These are phyloP conservation scores for Hephaestus fuliginosus DNA, from an alignment of 2,797 vertebrate species.

Conservation along the genomic window DNA sequence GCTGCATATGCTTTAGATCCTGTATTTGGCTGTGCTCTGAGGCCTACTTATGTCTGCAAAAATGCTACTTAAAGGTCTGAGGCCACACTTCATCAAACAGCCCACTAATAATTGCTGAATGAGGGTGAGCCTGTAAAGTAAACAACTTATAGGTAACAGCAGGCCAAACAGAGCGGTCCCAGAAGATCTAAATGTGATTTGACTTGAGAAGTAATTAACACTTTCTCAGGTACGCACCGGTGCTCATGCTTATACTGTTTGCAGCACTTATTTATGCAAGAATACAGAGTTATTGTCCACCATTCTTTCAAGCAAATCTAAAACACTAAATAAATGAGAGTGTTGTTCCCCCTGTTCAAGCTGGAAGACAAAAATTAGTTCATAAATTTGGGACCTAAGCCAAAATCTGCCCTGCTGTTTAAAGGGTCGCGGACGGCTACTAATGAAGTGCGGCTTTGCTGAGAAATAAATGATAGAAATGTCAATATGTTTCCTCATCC, in stretches of 20 bases:
- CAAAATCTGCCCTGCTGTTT: slow-evolving; percentile 3
- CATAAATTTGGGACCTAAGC: background rate
- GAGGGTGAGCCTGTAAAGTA: slow-evolving; percentile 12
- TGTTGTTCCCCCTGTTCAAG: background rate
- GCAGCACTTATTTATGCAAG: slow-evolving; percentile 1
- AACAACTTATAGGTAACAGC: background rate
- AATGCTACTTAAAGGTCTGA: background rate
- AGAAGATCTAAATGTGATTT: slow-evolving; percentile 8
- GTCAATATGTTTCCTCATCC: slow-evolving; percentile 44
- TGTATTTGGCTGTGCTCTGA: slow-evolving; percentile 24
- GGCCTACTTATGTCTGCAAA: slow-evolving; percentile 1
- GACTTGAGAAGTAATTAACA: slow-evolving; percentile 32
- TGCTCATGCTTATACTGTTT: background rate
- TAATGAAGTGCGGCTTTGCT: slow-evolving; percentile 17
- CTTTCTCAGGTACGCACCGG: background rate
- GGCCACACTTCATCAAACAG: slow-evolving; percentile 12
- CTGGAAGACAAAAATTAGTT: background rate
- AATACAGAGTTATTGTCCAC: background rate
- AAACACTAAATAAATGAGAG: background rate
- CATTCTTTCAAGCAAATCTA: background rate
- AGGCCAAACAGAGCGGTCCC: slow-evolving; percentile 14
- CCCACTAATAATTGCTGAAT: slow-evolving; percentile 9
- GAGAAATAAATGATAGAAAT: slow-evolving; percentile 39
- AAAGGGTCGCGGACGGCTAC: slow-evolving; percentile 14
- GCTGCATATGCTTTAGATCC: background rate